These are phyloP conservation scores for Mallotus villosus DNA, from an alignment of 2,797 vertebrate genomes.

Conservation along the genomic window DNA sequence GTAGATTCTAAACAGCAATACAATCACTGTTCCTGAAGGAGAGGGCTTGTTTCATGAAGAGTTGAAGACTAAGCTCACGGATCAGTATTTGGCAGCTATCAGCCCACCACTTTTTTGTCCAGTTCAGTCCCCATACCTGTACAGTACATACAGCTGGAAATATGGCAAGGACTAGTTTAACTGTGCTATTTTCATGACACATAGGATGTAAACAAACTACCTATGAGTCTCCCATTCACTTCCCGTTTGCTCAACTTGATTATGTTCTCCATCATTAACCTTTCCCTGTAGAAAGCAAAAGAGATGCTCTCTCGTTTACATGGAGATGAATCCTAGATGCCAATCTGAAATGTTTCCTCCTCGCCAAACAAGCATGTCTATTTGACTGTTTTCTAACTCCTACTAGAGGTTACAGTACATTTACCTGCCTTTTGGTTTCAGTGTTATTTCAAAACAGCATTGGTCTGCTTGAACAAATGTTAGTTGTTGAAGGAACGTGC, in stretches of 20 bases:
- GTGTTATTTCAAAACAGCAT: neutral
- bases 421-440: constrained; percentile 4
- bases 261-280: neutral
- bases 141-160: neutral
- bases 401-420: neutral
- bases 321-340: constrained; percentile 14
- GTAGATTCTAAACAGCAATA: neutral
- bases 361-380: constrained; percentile 18
- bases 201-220: too few species aligned
- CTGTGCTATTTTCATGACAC: too few species aligned
- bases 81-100: constrained; percentile 17
- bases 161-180: neutral
- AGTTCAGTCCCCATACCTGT: neutral
- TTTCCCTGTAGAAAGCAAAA: neutral
- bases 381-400: neutral
- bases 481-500: constrained; percentile 1
- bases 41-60: neutral
- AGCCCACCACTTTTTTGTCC: neutral
- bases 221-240: neutral
- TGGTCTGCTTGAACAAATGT: neutral
- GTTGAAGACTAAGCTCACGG: neutral
- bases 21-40: constrained; percentile 4
- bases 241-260: neutral
- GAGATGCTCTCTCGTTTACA: neutral
- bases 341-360: constrained; percentile 10